Evolutionary conservation across 2,888 invertebrate species (phyloP), one percentile per base, ranked within the genome.

Genomic region (Lepidonotus clava): DNA sequence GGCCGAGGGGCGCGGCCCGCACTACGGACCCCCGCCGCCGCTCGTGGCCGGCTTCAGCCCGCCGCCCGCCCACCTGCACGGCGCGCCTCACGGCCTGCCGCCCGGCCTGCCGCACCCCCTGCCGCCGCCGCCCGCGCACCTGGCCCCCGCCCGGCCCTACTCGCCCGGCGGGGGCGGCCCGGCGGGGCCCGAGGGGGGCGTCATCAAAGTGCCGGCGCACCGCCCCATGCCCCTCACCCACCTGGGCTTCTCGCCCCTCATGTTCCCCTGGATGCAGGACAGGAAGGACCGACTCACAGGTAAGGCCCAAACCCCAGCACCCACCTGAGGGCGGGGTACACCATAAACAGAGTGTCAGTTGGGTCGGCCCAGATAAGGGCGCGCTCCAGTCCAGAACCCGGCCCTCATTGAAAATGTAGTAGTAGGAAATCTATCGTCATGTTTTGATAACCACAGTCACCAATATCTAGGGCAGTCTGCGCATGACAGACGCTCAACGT

Each of bases 251-350:
- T 56, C 77, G 1, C 84, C 87, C n/a, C 38, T 83, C n/a, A 83
- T 90, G 91, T 92, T 86, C 91, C 93, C 90, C 0, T 93, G 93
- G 93, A 90, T 93, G 84, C 92, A 93, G 84, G 91, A 92, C 56
- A 88, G 93, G 61, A 90, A 92, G 84, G 93, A 93, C 87, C 89
- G 93, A 84, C 91, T 92, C 85, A 92, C 92, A 87, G 91, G 93
- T 93, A 87, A 90, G 92, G n/a, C n/a, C n/a, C n/a, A 14, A 11
- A n/a, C 24, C 28, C 11, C 80, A 41, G 38, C n/a, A 80, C 80
- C n/a, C n/a, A n/a, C n/a, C n/a, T n/a, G n/a, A n/a, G n/a, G n/a
- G n/a, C n/a, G n/a, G n/a, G n/a, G n/a, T n/a, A n/a, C n/a, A n/a
- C n/a, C n/a, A n/a, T n/a, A n/a, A n/a, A n/a, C n/a, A n/a, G n/a